Base-by-base conservation (phyloP, 2,113 vertebrate species). In the Datnioides undecimradiatus region DNA sequence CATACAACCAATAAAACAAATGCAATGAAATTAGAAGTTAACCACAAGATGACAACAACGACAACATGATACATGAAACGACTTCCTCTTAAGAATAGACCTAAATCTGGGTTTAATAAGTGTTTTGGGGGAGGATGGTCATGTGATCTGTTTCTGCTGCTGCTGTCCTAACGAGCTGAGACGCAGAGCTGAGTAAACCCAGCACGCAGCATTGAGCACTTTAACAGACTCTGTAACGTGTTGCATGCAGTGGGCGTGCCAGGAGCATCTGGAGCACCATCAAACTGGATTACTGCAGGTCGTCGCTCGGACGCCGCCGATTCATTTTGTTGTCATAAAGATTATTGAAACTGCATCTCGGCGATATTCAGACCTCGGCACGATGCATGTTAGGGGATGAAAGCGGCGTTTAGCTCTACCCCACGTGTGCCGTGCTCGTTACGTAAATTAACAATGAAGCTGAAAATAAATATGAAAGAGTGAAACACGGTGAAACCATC, bases 381-480 rank as follows among this genome's bases (percentile, higher is more conserved):
- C 16, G 36, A 36, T 43, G 25, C 17, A 63, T 54, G 49, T 36
- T 60, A 40, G 13, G 38, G 23, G 48, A 43, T 73, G 48, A 77
- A 51, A 68, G 66, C 69, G 52, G 48, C 45, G 3, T 60, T 80
- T 29, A 27, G 40, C 54, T 48, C 41, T 17, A 12, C 25, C 11
- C 6, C 16, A 62, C 51, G 33, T 40, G 23, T 57, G n/a, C 11
- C 7, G 54, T 58, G 31, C 65, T 49, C 65, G 14, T 59, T 59
- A 16, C 80, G 73, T 91, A 78, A 90, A 91, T 63, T 74, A 88
- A 86, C 68, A 36, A 72, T 64, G 41, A 83, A 62, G 19, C 64
- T 67, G 68, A 72, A 69, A 86, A 87, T 70, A 74, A 80, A 79
- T 87, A 46, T 86, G 70, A 86, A 89, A 80, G 81, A 85, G 85